These are phyloP conservation scores for Tiaroga cobitis DNA, from an alignment of 2,797 vertebrate genomes.

Conservation along the genomic window DNA sequence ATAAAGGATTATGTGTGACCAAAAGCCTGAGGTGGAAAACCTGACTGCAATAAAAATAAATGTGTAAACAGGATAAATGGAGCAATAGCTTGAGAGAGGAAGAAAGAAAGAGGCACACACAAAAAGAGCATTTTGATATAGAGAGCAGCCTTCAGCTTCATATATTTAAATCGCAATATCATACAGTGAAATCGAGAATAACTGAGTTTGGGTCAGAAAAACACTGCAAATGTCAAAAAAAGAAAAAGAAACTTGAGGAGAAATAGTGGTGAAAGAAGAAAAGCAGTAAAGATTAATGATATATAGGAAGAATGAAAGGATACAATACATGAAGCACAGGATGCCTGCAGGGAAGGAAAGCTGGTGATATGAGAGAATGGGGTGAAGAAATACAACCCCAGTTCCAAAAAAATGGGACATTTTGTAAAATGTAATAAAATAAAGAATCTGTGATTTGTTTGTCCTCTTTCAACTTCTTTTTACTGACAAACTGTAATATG, in stretches of 20 bases:
- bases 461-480: not conserved
- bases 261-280: constrained; percentile 1
- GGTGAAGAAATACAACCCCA: not conserved
- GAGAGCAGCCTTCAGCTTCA: constrained; percentile 17
- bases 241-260: not conserved
- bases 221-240: not conserved
- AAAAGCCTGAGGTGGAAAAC: constrained; percentile 42
- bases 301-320: not conserved
- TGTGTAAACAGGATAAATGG: constrained; percentile 25
- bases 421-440: not conserved
- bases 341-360: not conserved
- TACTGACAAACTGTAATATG: not conserved
- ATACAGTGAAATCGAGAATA: constrained; percentile 18
- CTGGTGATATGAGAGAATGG: not conserved
- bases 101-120: not conserved
- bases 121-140: constrained; percentile 21
- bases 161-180: constrained; percentile 24
- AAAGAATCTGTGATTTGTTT: not conserved
- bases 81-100: not conserved
- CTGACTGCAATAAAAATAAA: constrained; percentile 51
- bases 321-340: not conserved
- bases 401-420: not conserved
- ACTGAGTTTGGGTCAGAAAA: constrained; percentile 27
- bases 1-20: constrained; percentile 46
- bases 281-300: not conserved